Evolutionary conservation across 2,888 invertebrate species (phyloP).

Genomic region (Agrochola lychnidis): DNA sequence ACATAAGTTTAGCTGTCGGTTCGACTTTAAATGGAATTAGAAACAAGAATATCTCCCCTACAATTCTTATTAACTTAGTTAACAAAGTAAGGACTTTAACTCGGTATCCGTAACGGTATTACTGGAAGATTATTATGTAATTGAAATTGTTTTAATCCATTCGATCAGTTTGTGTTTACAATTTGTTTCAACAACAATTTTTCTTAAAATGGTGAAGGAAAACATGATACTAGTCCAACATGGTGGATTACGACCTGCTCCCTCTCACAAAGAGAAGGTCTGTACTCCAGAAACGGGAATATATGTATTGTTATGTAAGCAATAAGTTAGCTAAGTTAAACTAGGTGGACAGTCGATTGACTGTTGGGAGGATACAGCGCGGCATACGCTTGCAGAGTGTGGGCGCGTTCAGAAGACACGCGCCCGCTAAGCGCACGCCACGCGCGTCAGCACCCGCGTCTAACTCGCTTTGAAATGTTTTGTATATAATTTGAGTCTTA

Average conservation of each 20-base stretch:
- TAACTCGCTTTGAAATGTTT: too few relatives aligned
- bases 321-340: background rate
- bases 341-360: too few relatives aligned
- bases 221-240: background rate
- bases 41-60: constrained; percentile 34
- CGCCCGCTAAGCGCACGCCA: too few relatives aligned
- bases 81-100: constrained; percentile 30
- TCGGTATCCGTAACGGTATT: constrained; percentile 11
- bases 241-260: background rate
- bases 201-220: background rate
- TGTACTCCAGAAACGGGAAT: background rate
- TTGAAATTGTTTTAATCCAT: constrained; percentile 24
- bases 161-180: background rate
- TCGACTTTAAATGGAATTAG: constrained; percentile 42
- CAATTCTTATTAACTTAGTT: constrained; percentile 49
- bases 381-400: too few relatives aligned
- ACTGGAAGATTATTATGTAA: constrained; percentile 18
- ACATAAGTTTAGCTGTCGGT: constrained; percentile 43
- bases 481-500: too few relatives aligned
- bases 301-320: background rate
- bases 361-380: too few relatives aligned
- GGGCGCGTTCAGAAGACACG: too few relatives aligned
- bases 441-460: too few relatives aligned
- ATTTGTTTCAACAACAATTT: background rate
- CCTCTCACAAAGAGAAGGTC: background rate